These are phyloP conservation scores for Synergus itoensis DNA, from an alignment of 2,888 invertebrate genomes.

Conservation along the genomic window DNA sequence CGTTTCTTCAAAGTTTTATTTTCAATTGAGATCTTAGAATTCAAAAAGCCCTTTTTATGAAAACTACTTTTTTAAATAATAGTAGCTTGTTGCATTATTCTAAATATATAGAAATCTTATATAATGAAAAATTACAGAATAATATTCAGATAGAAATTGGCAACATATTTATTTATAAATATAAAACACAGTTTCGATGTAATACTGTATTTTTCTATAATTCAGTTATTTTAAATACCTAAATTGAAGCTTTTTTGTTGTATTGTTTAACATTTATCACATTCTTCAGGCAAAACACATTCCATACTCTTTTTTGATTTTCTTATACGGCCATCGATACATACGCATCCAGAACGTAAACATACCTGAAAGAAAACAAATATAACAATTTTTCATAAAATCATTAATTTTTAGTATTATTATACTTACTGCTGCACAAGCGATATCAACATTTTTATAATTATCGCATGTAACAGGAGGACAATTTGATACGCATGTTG, in stretches of 20 bases:
- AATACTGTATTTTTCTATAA: background rate
- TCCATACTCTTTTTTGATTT: background rate
- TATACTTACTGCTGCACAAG: background rate
- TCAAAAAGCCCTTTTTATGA: too few species aligned
- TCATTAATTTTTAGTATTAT: background rate
- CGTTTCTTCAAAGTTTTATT: too few species aligned
- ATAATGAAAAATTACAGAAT: background rate
- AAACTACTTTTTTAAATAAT: too few species aligned
- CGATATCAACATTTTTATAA: background rate
- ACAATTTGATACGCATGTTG: background rate
- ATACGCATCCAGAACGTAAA: background rate
- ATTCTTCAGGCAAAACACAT: background rate
- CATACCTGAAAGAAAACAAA: background rate
- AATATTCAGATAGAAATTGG: background rate
- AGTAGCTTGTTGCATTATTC: too few species aligned
- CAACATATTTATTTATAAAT: background rate
- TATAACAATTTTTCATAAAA: background rate
- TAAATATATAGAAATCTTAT: too few species aligned
- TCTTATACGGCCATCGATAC: slow-evolving; percentile 5
- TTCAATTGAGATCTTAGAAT: too few species aligned
- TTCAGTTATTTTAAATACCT: background rate
- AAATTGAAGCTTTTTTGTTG: background rate
- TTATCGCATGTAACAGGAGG: slow-evolving; percentile 4
- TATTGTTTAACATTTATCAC: background rate
- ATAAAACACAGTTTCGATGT: background rate